Base-by-base conservation (phyloP, 2,113 vertebrate species). In the Seriola rivoliana region DNA sequence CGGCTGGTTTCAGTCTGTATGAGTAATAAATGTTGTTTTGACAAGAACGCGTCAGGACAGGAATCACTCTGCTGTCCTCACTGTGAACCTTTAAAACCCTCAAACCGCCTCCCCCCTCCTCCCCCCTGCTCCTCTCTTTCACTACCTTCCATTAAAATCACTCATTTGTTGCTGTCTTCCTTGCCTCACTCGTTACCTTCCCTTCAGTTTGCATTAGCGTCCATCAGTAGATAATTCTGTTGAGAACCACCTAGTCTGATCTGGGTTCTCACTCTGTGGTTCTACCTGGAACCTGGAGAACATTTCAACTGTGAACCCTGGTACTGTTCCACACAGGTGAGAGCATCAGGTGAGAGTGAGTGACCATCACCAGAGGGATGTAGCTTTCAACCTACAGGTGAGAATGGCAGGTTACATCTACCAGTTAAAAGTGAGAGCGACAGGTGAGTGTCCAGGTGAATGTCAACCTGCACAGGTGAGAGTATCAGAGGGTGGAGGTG, bases 1-100 rank as follows among this genome's bases (percentile, higher is more conserved):
- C 8, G 65, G 72, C 54, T 21, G 87, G 32, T 65, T 75, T 76
- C 48, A 19, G 64, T 79, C 38, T 72, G 79, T 12, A 10, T 75
- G 80, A 86, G 88, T 79, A 88, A 91, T 81, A 85, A 76, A 86
- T 88, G 88, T 85, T 91, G 90, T 93, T 91, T 82, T 93, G 91
- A 90, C 90, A 91, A 19, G 69, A 64, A 75, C 87, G 0, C 21
- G 90, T 90, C 71, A 4, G 75, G 65, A 85, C 91, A 90, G 62
- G 88, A 89, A 48, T 29, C 13, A 14, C 52, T 50, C 8, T 19
- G 76, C 64, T 80, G 89, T 85, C 86, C 91, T 89, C 69, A 38
- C 19, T 1, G 5, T 91, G 91, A 90, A 90, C 91, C 80, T 75
- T n/a, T 50, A 69, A 64, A 75, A 34, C 48, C 59, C 5, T 59